A percentile compares a stretch with the other conserved stretches of the same genome.
phyloP scores from a whole-genome alignment of 2,113 vertebrate genomes.

The Octodon degus region DNA sequence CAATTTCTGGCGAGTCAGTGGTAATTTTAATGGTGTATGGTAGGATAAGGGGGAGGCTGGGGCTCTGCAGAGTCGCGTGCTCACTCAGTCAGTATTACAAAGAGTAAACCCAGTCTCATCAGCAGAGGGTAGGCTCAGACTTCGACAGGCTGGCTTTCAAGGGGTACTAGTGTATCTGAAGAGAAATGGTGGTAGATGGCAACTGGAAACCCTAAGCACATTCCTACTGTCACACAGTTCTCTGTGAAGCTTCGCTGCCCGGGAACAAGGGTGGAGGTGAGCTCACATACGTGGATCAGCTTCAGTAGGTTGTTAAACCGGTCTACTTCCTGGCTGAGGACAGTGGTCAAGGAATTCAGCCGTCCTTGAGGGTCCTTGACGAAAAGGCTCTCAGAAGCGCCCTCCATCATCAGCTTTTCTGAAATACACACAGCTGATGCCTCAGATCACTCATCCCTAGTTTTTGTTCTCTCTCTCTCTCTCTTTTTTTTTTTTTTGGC shows the following conservation, averaged over 20 bases:
- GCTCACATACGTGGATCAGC: constrained; percentile 83
- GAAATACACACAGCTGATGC: constrained; percentile 72
- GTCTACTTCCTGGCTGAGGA: constrained; percentile 90
- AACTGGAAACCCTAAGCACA: not conserved
- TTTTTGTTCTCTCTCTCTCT: not conserved
- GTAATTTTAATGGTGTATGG: not conserved
- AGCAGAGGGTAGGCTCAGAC: not conserved
- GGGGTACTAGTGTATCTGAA: not conserved
- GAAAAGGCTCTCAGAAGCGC: constrained; percentile 86
- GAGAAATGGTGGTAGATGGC: not conserved
- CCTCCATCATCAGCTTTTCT: constrained; percentile 89
- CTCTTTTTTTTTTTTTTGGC: too few relatives aligned
- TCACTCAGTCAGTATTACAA: not conserved
- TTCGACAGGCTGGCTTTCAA: not conserved
- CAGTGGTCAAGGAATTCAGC: constrained; percentile 89
- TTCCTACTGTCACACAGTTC: rapidly evolving
- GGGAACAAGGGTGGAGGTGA: not conserved
- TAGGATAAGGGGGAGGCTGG: not conserved
- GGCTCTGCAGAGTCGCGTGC: not conserved
- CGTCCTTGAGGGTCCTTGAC: constrained; percentile 86
- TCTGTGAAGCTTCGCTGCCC: not conserved
- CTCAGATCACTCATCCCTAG: not conserved
- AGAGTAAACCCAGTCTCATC: not conserved
- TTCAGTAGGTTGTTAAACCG: constrained; percentile 89
- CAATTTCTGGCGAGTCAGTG: not conserved